phyloP scores from a whole-genome alignment of 2,797 vertebrate genomes.

The Halcyon smyrnensis region DNA sequence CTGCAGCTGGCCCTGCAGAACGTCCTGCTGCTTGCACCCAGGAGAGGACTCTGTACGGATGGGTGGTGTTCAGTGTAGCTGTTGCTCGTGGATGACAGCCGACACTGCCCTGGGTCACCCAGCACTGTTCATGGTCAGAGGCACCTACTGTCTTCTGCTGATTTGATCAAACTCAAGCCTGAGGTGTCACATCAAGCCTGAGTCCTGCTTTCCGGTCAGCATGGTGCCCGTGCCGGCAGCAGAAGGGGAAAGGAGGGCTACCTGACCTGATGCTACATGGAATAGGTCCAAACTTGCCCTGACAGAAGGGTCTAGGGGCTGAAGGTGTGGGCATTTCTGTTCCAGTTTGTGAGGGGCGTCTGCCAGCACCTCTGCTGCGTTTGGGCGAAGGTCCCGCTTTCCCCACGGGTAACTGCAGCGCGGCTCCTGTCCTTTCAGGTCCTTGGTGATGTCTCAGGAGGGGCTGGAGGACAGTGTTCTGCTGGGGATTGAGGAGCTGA shows the following conservation, averaged over 20 bases:
- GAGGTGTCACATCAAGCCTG: not conserved
- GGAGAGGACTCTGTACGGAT: not conserved
- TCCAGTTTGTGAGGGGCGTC: not conserved
- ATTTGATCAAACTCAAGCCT: not conserved
- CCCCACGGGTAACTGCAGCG: not conserved
- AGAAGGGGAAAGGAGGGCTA: too few species aligned
- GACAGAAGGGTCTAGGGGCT: not conserved
- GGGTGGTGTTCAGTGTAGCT: not conserved
- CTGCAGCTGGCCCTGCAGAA: not conserved
- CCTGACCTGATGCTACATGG: not conserved
- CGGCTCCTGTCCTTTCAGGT: not conserved
- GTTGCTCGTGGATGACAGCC: not conserved
- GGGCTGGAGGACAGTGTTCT: not conserved
- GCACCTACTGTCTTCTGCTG: not conserved
- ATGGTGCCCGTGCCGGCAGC: not conserved
- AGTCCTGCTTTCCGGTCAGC: not conserved
- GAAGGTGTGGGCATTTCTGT: not conserved
- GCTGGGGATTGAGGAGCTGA: not conserved
- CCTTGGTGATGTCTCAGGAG: not conserved
- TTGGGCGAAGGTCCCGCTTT: not conserved
- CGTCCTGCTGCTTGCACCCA: not conserved
- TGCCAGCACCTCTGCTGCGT: not conserved
- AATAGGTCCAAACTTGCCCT: not conserved
- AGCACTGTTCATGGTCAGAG: not conserved
- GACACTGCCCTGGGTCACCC: not conserved